A percentile compares a stretch with the other conserved stretches of the same genome.
These are phyloP conservation scores for Rhagium mordax DNA, from an alignment of 2,888 invertebrate species.

Conservation along the genomic window DNA sequence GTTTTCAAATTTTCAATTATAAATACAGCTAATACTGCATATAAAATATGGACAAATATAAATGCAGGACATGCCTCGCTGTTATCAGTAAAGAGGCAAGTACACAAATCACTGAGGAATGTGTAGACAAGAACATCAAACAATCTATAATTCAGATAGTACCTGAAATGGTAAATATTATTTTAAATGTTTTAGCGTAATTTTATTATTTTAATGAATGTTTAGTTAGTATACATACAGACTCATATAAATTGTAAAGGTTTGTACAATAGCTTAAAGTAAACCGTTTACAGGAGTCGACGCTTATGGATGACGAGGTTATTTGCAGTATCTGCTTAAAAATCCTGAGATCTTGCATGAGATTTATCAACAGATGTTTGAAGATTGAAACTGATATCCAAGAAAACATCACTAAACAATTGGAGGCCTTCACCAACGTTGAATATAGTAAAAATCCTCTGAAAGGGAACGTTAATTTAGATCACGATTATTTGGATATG, in stretches of 20 bases:
- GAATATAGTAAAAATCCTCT: not conserved
- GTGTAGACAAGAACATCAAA: conserved; percentile 1
- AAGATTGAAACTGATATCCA: not conserved
- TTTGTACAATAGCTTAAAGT: no score
- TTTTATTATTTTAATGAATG: not conserved
- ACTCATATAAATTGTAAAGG: no score
- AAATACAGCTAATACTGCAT: no score
- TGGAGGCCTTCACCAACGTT: not conserved
- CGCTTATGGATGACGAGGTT: not conserved
- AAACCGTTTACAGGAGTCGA: conserved; percentile 8
- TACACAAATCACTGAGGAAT: not conserved
- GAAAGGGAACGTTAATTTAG: not conserved
- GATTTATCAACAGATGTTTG: conserved; percentile 16
- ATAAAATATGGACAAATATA: not conserved
- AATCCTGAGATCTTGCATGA: not conserved
- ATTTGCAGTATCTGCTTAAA: conserved; percentile 10
- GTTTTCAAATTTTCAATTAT: no score
- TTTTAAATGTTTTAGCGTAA: not conserved
- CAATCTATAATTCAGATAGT: conserved; percentile 12
- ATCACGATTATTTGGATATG: not conserved
- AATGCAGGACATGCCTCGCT: conserved; percentile 11
- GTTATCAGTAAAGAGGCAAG: not conserved
- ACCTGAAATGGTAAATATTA: conserved; percentile 24
- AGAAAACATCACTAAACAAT: not conserved
- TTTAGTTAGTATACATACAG: no score